These are phyloP conservation scores for Pammene fasciana DNA, from an alignment of 2,888 invertebrate genomes.

Conservation along the genomic window DNA sequence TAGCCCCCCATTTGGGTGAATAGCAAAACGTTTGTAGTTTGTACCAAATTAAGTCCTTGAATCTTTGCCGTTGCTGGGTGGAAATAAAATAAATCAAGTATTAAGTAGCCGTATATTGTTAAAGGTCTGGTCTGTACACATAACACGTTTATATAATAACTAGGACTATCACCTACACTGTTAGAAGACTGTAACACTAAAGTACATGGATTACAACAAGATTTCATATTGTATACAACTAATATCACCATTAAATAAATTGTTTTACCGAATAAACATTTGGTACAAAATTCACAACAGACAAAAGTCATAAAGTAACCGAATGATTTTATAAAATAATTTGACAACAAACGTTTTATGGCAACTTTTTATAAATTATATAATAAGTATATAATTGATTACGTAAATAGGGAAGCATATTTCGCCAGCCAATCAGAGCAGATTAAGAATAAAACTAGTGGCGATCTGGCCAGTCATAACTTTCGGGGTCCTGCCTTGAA, in stretches of 20 bases:
- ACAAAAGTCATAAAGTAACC: conserved; percentile 58
- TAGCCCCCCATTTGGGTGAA: no score
- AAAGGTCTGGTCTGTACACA: conserved; percentile 72
- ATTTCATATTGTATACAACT: conserved; percentile 67
- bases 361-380: conserved; percentile 56
- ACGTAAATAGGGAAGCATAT: conserved; percentile 43
- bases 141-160: conserved; percentile 70
- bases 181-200: conserved; percentile 60
- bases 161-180: conserved; percentile 58
- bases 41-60: no score
- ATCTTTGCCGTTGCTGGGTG: background rate
- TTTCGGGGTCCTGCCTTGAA: conserved; percentile 1
- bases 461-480: background rate
- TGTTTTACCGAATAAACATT: conserved; percentile 64
- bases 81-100: conserved; percentile 47
- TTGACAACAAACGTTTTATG: conserved; percentile 64
- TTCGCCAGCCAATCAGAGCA: conserved; percentile 3
- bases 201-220: conserved; percentile 64
- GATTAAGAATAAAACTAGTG: background rate
- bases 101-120: conserved; percentile 77
- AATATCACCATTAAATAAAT: conserved; percentile 74
- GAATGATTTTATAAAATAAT: conserved; percentile 55
- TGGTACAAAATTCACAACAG: conserved; percentile 69
- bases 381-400: conserved; percentile 23
- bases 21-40: no score